phyloP scores from a whole-genome alignment of 2,888 invertebrate genomes.

The Nemurella pictetii region DNA sequence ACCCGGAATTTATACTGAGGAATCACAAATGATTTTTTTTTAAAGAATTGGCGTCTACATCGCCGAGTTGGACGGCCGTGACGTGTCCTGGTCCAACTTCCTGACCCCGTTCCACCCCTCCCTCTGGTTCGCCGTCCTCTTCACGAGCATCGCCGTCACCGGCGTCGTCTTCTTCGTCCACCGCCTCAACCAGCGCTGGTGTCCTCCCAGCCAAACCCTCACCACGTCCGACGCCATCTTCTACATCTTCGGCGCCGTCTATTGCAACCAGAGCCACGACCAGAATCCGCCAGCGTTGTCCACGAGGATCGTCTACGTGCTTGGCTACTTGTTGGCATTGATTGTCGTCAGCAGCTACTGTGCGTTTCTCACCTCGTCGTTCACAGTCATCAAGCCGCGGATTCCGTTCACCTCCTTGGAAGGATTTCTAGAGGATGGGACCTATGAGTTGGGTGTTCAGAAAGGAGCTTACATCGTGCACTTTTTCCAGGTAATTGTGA shows the following conservation, averaged over 20 bases:
- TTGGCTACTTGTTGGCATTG: constrained; percentile 16
- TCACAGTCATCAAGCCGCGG: constrained; percentile 13
- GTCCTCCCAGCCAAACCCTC: background rate
- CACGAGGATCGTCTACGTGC: constrained; percentile 22
- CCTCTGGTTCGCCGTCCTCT: background rate
- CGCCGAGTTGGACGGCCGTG: background rate
- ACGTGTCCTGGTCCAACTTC: background rate
- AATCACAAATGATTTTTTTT: too few species aligned
- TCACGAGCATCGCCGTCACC: background rate
- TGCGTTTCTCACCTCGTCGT: constrained; percentile 27
- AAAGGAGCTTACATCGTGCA: background rate
- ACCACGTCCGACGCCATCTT: constrained; percentile 7
- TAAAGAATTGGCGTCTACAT: background rate
- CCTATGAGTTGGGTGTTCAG: background rate
- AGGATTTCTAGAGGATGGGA: background rate
- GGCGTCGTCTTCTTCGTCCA: background rate
- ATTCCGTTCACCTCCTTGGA: constrained; percentile 20
- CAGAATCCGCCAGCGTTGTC: constrained; percentile 14
- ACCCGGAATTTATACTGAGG: too few species aligned
- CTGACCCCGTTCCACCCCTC: background rate
- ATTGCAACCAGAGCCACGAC: constrained; percentile 18
- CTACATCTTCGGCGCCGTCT: constrained; percentile 27
- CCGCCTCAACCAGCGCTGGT: background rate
- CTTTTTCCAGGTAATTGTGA: background rate
- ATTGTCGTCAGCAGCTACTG: constrained; percentile 31